Evolutionary conservation across 2,113 vertebrate genomes (phyloP), one percentile per base, ranked within the genome.

Genomic region (Hiodon tergisus): DNA sequence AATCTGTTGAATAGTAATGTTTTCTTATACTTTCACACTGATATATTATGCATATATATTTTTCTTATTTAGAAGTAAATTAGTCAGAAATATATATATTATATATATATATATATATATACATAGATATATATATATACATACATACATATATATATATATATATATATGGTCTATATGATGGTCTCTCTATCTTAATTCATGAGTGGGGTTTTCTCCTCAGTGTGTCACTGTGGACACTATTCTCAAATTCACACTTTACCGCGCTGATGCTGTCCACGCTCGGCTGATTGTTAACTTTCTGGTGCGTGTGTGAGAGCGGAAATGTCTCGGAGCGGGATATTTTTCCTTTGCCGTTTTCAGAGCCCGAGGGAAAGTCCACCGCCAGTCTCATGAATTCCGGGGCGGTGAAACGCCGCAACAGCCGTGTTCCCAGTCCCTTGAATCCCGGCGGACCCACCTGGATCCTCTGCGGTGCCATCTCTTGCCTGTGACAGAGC

Each of bases 221-320:
- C 71, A 85, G 81, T 31, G 75, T 46, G 8, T 81, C 82, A 79
- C 79, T 85, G 72, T 83, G 85, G 0, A 81, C 85, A 78, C 78
- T 85, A 82, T 83, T 88, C 69, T 92, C 90, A 72, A 92, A 92
- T 81, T 93, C 91, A 66, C 91, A 93, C 76, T 83, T 89, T 9
- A 93, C 91, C 10, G 82, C 90, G 2, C 91, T 92, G 86, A 92
- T 91, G 82, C 90, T 90, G 83, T 92, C 90, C 0, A 91, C 81
- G 8, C 90, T 92, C 0, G 85, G 89, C 83, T 93, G 91, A 75
- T 88, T 90, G 83, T 91, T 86, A 46, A 92, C 88, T 78, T 85
- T 84, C 81, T 88, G 85, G 51, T 90, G 89, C 1, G 86, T 80
- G 78, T 88, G 78, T 0, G 91, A 88, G 31, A 91, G 75, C 0